A percentile compares a stretch with the other conserved stretches of the same genome.
Conservation (phyloP, 2,888 invertebrate species). For the Calameuta idolon region DNA sequence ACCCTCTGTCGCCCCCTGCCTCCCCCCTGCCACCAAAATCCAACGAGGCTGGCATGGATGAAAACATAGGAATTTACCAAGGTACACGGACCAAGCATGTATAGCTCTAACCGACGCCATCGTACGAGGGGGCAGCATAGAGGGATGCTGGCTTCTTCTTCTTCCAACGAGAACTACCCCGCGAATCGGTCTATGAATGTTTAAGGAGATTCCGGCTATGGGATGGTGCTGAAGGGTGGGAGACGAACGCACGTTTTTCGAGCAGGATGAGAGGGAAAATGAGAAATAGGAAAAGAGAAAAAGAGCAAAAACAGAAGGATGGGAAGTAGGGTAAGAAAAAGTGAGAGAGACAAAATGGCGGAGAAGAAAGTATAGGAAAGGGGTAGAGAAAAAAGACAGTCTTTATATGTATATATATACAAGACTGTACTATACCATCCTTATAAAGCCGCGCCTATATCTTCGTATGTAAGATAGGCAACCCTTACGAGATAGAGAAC, state of each 20-base stretch:
- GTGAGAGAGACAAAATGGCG: neutral
- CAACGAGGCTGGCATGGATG: neutral
- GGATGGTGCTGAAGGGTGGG: neutral
- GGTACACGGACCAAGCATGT: neutral
- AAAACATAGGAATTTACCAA: neutral
- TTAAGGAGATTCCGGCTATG: neutral
- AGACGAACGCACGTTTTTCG: neutral
- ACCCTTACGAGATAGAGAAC: neutral
- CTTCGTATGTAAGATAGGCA: neutral
- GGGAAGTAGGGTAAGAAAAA: neutral
- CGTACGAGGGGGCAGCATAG: neutral
- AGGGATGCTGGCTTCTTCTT: neutral
- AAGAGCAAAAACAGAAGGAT: neutral
- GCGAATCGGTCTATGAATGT: constrained; percentile 12
- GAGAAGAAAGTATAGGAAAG: neutral
- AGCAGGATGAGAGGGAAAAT: neutral
- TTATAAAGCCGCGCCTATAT: neutral
- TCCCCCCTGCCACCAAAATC: neutral
- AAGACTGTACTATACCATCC: neutral
- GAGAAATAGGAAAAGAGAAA: neutral
- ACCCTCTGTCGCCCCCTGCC: neutral
- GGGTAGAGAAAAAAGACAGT: neutral
- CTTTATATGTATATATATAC: neutral
- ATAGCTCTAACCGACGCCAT: neutral
- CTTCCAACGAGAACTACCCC: constrained; percentile 2